Evolutionary conservation across 2,888 invertebrate genomes (phyloP).

Genomic region (Atethmia centrago): DNA sequence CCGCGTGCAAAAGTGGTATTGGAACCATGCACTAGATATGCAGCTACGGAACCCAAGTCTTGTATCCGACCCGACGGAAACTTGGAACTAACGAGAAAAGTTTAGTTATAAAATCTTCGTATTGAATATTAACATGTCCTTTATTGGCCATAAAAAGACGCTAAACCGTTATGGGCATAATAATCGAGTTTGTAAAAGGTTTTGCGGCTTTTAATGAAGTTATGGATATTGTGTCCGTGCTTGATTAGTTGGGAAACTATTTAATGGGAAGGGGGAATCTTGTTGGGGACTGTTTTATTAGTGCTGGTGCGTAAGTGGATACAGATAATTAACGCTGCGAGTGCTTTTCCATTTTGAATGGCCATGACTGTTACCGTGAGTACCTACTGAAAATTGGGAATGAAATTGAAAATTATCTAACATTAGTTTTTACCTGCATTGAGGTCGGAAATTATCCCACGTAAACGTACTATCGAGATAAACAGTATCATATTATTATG

Average conservation of each 20-base stretch:
- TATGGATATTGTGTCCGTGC: constrained; percentile 65
- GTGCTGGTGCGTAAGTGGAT: constrained; percentile 34
- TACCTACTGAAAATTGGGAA: not conserved
- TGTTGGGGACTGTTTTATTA: constrained; percentile 49
- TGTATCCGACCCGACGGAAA: constrained; percentile 73
- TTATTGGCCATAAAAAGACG: constrained; percentile 81
- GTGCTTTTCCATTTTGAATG: constrained; percentile 28
- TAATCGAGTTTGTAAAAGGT: constrained; percentile 76
- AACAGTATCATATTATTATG: too few relatives aligned
- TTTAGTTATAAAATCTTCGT: constrained; percentile 85
- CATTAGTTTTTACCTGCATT: too few relatives aligned
- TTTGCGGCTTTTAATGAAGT: constrained; percentile 70
- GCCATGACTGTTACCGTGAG: too few relatives aligned
- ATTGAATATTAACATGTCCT: constrained; percentile 87
- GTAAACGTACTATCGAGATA: too few relatives aligned
- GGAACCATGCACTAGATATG: constrained; percentile 52
- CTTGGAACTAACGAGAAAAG: constrained; percentile 83
- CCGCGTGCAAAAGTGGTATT: constrained; percentile 52
- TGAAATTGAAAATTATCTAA: too few relatives aligned
- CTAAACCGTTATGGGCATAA: constrained; percentile 75
- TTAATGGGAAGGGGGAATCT: constrained; percentile 52
- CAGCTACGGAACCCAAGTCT: constrained; percentile 54
- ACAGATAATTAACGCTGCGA: constrained; percentile 31
- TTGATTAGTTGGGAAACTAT: constrained; percentile 72
- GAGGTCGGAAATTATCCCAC: too few relatives aligned